These are phyloP conservation scores for Aurelia sp. DNA, from an alignment of 30 jellyfish, hydroid and myxozoan species.

Conservation along the genomic window DNA sequence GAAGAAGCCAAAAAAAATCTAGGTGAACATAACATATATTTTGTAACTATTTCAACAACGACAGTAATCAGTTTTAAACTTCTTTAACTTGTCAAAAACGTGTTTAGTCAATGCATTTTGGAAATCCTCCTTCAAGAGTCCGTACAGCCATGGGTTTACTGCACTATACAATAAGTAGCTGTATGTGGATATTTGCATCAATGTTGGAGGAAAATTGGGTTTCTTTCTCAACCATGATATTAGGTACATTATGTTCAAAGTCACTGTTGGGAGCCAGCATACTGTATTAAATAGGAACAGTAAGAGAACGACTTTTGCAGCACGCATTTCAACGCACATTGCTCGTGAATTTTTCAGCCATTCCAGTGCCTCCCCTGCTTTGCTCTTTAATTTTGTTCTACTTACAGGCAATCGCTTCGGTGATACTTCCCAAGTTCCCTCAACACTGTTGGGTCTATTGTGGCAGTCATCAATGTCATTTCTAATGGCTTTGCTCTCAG, in stretches of 20 bases:
- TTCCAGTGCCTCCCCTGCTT: conserved; percentile 27
- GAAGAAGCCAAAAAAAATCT: no score
- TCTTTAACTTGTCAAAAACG: neutral
- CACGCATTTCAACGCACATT: conserved; percentile 59
- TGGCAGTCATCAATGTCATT: no score
- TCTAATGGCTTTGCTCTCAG: no score
- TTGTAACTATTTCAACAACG: neutral
- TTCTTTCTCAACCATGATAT: conserved; percentile 37
- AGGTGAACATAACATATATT: no score
- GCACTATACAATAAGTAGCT: conserved; percentile 39
- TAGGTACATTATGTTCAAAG: conserved; percentile 44
- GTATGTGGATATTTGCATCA: conserved; percentile 26
- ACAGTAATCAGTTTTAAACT: neutral
- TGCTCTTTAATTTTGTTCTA: neutral
- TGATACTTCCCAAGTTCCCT: no score
- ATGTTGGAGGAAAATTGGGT: conserved; percentile 12
- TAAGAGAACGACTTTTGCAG: conserved; percentile 44
- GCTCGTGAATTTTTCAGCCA: conserved; percentile 48
- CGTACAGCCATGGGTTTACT: conserved; percentile 65
- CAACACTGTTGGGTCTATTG: no score
- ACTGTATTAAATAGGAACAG: conserved; percentile 38
- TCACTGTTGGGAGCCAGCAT: conserved; percentile 68
- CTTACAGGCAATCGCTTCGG: no score
- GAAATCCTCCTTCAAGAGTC: conserved; percentile 52
- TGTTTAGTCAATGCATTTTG: conserved; percentile 34